A percentile compares a stretch with the other conserved stretches of the same genome.
These are phyloP conservation scores for Euproctis similis DNA, from an alignment of 2,888 invertebrate genomes.

Conservation along the genomic window DNA sequence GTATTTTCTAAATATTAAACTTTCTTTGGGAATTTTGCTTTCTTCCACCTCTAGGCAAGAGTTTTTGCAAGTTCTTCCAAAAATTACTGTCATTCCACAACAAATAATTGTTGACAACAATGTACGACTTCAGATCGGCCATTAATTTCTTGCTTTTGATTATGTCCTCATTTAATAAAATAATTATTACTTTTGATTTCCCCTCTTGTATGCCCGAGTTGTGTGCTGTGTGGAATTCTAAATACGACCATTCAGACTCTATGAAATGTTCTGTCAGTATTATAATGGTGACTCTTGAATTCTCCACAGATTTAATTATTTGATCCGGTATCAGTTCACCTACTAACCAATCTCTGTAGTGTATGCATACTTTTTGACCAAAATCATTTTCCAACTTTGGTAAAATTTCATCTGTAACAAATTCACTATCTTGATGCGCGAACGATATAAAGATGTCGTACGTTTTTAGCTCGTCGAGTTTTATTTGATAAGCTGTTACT, in stretches of 20 bases:
- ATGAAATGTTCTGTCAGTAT: background rate
- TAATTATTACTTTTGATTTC: background rate
- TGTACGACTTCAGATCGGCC: background rate
- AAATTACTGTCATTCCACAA: background rate
- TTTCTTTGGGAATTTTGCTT: too few relatives aligned
- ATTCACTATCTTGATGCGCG: background rate
- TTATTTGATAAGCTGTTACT: background rate
- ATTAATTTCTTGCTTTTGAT: background rate
- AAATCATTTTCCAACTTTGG: background rate
- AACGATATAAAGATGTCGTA: background rate
- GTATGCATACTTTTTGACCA: background rate
- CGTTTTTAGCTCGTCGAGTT: background rate
- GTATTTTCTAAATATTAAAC: too few relatives aligned
- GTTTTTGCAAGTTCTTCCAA: background rate
- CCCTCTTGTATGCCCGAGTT: background rate
- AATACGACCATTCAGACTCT: background rate
- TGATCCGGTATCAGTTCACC: background rate
- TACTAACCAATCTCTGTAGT: background rate
- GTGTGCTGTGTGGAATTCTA: background rate
- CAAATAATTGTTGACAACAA: background rate
- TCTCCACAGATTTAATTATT: background rate
- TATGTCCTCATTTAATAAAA: background rate
- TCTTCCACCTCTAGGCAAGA: background rate
- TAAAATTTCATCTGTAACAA: background rate
- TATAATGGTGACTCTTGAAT: background rate